Evolutionary conservation across 2,797 vertebrate species (phyloP).

Genomic region (Craterocephalus amniculus): DNA sequence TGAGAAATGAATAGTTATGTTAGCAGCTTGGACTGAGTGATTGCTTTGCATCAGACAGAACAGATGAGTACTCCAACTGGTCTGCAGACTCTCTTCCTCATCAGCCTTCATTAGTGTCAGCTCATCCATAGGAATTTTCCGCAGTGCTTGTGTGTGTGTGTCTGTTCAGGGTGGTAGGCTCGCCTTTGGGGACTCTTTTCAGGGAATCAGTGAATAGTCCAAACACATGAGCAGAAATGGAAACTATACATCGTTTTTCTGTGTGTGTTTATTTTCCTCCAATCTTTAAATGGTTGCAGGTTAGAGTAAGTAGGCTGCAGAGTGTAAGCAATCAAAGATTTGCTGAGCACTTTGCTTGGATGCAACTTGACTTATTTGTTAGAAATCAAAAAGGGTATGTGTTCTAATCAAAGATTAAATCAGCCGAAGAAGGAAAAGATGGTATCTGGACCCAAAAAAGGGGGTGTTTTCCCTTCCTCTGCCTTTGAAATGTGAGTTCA

Average conservation of each 20-base stretch:
- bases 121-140: slow-evolving; percentile 76
- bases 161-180: slow-evolving; percentile 29
- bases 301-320: neutral
- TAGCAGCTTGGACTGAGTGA: neutral
- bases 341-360: neutral
- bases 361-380: too few relatives aligned
- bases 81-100: slow-evolving; percentile 31
- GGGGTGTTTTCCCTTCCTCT: neutral
- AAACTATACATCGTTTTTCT: slow-evolving; percentile 39
- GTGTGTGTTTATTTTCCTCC: slow-evolving; percentile 5
- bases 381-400: neutral
- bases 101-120: slow-evolving; percentile 53
- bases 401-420: neutral
- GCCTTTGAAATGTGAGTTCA: slow-evolving; percentile 21
- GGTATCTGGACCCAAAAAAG: slow-evolving; percentile 7
- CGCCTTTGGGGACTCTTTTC: slow-evolving; percentile 65
- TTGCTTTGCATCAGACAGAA: slow-evolving; percentile 14
- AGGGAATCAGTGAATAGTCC: slow-evolving; percentile 59
- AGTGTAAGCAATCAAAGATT: neutral
- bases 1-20: neutral
- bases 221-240: slow-evolving; percentile 52
- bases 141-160: slow-evolving; percentile 33
- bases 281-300: slow-evolving; percentile 33
- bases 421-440: slow-evolving; percentile 10
- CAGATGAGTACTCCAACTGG: slow-evolving; percentile 1